Evolutionary conservation across 2,797 vertebrate genomes (phyloP).

Genomic region (Halcyon chelicuti): DNA sequence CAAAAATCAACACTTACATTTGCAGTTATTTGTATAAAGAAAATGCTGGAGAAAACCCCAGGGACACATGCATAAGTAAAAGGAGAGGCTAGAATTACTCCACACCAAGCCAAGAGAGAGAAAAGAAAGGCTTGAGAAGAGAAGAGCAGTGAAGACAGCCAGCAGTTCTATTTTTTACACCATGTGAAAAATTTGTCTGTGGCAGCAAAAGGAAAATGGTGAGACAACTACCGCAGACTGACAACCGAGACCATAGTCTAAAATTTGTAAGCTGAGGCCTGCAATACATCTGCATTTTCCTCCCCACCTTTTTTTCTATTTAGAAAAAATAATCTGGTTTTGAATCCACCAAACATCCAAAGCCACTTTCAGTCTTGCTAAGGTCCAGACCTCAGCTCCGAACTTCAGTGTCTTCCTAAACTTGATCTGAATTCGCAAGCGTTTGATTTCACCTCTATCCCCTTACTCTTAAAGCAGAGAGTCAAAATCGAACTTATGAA

Average conservation of each 20-base stretch:
- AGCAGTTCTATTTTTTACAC: constrained; percentile 28
- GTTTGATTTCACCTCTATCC: not conserved
- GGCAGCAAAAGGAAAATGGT: constrained; percentile 10
- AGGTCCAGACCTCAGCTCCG: not conserved
- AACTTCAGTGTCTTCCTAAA: not conserved
- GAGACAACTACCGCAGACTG: not conserved
- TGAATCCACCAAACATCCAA: not conserved
- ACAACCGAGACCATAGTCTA: not conserved
- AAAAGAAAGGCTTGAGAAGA: constrained; percentile 3
- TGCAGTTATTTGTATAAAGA: constrained; percentile 64
- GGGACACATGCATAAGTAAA: constrained; percentile 56
- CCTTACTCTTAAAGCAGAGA: not conserved
- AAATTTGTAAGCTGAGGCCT: not conserved
- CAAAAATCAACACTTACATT: constrained; percentile 71
- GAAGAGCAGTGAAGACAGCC: not conserved
- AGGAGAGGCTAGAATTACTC: constrained; percentile 54
- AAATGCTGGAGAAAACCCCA: constrained; percentile 60
- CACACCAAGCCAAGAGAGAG: constrained; percentile 31
- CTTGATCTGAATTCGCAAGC: not conserved
- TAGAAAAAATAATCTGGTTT: not conserved
- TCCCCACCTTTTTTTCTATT: no score
- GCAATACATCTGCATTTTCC: not conserved
- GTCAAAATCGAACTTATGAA: not conserved
- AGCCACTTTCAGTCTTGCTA: not conserved
- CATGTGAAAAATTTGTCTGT: constrained; percentile 26